Percentiles rank a stretch among this genome's conserved stretches.
phyloP scores from a whole-genome alignment of 2,113 vertebrate genomes.

The Fulmarus glacialis region DNA sequence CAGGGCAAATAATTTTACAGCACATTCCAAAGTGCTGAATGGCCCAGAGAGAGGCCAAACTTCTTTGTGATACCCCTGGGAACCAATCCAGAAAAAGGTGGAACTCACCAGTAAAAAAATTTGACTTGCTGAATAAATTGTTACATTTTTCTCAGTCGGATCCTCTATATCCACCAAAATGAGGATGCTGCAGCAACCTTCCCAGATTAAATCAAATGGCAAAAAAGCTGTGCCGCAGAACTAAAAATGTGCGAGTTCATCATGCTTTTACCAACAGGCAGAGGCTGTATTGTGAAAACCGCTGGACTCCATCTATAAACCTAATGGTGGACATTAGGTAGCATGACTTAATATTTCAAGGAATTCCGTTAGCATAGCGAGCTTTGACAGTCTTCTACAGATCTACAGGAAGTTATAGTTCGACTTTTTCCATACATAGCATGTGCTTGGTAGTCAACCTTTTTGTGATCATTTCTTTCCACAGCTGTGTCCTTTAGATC shows the following conservation, averaged over 20 bases:
- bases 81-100: neutral
- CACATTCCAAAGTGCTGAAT: neutral
- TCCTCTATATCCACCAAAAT: neutral
- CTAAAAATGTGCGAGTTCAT: neutral
- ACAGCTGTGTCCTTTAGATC: neutral
- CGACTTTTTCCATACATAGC: neutral
- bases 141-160: neutral
- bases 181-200: neutral
- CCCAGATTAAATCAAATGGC: neutral
- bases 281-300: neutral
- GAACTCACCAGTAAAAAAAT: neutral
- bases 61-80: neutral
- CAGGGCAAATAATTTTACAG: constrained; percentile 6
- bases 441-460: neutral
- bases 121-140: neutral
- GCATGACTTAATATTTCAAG: neutral
- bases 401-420: neutral
- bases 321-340: neutral
- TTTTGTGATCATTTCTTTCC: neutral
- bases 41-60: neutral
- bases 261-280: neutral
- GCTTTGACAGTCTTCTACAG: neutral
- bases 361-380: neutral
- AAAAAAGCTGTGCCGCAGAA: neutral
- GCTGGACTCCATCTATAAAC: neutral